A percentile compares a stretch with the other conserved stretches of the same genome.
Evolutionary conservation across 2,797 vertebrate species (phyloP).

Genomic region (Sciaenops ocellatus): DNA sequence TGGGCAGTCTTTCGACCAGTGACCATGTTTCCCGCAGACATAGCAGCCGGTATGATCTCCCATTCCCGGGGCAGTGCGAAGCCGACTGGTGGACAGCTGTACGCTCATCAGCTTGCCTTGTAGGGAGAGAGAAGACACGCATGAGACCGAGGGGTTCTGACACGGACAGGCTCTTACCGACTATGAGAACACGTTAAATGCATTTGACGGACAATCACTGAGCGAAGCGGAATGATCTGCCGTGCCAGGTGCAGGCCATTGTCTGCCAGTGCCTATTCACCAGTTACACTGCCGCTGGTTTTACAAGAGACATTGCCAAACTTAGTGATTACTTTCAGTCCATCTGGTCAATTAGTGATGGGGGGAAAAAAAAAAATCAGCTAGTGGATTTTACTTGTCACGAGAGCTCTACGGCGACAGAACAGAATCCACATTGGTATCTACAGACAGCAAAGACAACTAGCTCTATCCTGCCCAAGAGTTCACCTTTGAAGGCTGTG

Average conservation of each 20-base stretch:
- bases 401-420: conserved; percentile 26
- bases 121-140: conserved; percentile 87
- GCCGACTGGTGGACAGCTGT: conserved; percentile 95
- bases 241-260: conserved; percentile 21
- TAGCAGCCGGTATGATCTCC: conserved; percentile 91
- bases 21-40: conserved; percentile 91
- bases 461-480: conserved; percentile 54
- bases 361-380: conserved; percentile 2
- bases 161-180: conserved; percentile 68
- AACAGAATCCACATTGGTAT: conserved; percentile 45
- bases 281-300: conserved; percentile 32
- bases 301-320: conserved; percentile 21
- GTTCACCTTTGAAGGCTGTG: conserved; percentile 94
- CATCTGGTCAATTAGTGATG: conserved; percentile 26
- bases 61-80: conserved; percentile 94
- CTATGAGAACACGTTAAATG: conserved; percentile 56
- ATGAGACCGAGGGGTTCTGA: conserved; percentile 75
- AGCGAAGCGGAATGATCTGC: conserved; percentile 42
- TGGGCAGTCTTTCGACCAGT: conserved; percentile 98
- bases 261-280: conserved; percentile 26
- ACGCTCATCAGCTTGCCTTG: conserved; percentile 95
- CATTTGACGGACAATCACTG: conserved; percentile 45
- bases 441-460: conserved; percentile 58
- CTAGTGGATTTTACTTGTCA: conserved; percentile 37
- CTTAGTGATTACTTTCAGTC: conserved; percentile 39